Percentiles rank a stretch among this genome's conserved stretches.
These are phyloP conservation scores for Aphidoletes aphidimyza DNA, from an alignment of 2,888 invertebrate genomes.

Conservation along the genomic window DNA sequence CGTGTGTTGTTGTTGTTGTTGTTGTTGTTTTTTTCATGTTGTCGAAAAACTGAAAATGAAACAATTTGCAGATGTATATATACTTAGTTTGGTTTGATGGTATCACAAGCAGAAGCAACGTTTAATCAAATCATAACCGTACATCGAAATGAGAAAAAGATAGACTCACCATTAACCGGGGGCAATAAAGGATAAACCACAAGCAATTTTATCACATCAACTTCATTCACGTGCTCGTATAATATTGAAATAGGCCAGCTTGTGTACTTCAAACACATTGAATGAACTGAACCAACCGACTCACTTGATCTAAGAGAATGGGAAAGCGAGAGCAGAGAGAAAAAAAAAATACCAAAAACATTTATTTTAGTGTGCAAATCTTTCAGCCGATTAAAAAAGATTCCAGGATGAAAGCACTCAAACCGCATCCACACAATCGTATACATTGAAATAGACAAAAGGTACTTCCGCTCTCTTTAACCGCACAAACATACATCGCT, in stretches of 20 bases:
- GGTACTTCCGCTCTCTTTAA: not conserved
- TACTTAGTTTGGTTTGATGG: not conserved
- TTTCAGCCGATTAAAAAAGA: constrained; percentile 12
- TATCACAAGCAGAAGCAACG: not conserved
- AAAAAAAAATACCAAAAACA: not conserved
- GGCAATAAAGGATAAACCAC: constrained; percentile 34
- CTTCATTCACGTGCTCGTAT: not conserved
- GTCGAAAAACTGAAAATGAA: not conserved
- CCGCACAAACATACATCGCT: not conserved
- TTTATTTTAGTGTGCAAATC: constrained; percentile 1
- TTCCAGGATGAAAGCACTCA: not conserved
- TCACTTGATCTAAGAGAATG: too few species aligned
- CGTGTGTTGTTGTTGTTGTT: too few species aligned
- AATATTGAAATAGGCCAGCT: too few species aligned
- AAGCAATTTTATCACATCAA: constrained; percentile 25
- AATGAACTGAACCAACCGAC: too few species aligned
- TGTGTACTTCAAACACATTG: too few species aligned
- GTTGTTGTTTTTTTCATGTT: not conserved
- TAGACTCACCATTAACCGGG: not conserved
- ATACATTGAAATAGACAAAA: not conserved
- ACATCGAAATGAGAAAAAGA: constrained; percentile 1
- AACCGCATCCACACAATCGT: not conserved
- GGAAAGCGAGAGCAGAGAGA: not conserved
- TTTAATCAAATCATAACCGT: not conserved
- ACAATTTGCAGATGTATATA: not conserved